Conservation (phyloP, 1,140 invertebrate species). For the Epicauta chinensis region DNA sequence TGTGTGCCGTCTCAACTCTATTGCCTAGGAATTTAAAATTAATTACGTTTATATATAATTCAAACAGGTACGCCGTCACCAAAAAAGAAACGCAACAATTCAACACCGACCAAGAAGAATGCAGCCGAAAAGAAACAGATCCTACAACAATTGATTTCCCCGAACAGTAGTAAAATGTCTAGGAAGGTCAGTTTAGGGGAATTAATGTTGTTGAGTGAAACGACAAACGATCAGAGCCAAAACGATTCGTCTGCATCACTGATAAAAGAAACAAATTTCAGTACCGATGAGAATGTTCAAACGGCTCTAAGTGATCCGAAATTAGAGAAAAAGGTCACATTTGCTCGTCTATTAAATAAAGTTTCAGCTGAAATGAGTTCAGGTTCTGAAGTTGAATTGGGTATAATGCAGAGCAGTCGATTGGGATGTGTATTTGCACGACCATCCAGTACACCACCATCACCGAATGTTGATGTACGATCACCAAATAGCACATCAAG, state of each 20-base stretch:
- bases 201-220: constrained; percentile 61
- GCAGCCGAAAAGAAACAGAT: constrained; percentile 68
- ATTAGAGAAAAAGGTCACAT: constrained; percentile 68
- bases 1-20: constrained; percentile 5
- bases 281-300: constrained; percentile 43
- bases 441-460: constrained; percentile 48
- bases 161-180: constrained; percentile 43
- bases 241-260: constrained; percentile 32
- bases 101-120: constrained; percentile 61
- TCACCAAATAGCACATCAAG: constrained; percentile 57
- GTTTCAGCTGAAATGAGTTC: constrained; percentile 67
- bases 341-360: constrained; percentile 63
- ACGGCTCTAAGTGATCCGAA: constrained; percentile 55
- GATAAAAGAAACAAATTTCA: constrained; percentile 52
- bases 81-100: constrained; percentile 65
- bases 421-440: constrained; percentile 39
- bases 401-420: constrained; percentile 43
- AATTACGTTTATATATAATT: not conserved
- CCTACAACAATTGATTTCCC: constrained; percentile 61
- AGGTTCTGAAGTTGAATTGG: constrained; percentile 57
- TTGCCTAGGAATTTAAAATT: not conserved
- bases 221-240: constrained; percentile 22
- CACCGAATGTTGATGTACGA: constrained; percentile 48
- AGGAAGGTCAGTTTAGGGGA: constrained; percentile 59
- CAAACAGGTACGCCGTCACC: constrained; percentile 59